Evolutionary conservation across 2,888 invertebrate species (phyloP).

Genomic region (Graphium colonna): DNA sequence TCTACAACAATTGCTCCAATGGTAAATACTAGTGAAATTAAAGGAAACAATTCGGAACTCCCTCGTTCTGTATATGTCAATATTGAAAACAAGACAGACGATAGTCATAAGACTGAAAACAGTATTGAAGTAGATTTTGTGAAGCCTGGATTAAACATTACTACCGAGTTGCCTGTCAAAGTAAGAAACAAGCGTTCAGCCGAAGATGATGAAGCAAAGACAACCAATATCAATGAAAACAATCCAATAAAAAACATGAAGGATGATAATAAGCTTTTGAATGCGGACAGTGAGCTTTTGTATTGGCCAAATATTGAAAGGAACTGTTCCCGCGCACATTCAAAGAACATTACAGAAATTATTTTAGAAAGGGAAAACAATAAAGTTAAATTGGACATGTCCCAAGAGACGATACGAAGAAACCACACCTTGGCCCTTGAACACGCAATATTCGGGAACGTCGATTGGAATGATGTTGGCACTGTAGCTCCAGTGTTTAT

Average conservation of each 20-base stretch:
- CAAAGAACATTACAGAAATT: conserved; percentile 55
- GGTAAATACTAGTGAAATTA: conserved; percentile 35
- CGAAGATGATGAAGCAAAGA: conserved; percentile 21
- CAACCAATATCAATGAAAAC: conserved; percentile 8
- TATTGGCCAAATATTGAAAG: conserved; percentile 55
- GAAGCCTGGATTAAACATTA: conserved; percentile 31
- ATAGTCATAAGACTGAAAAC: conserved; percentile 42
- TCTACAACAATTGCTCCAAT: conserved; percentile 32
- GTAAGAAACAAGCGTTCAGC: conserved; percentile 43
- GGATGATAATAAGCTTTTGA: conserved; percentile 38
- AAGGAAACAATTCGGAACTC: conserved; percentile 29
- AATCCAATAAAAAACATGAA: conserved; percentile 30
- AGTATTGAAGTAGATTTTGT: conserved; percentile 57
- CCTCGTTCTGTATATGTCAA: conserved; percentile 47
- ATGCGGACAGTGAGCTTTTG: conserved; percentile 49
- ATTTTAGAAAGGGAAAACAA: conserved; percentile 59
- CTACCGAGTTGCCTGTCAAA: conserved; percentile 34
- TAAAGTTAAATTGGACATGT: conserved; percentile 57
- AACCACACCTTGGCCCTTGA: conserved; percentile 55
- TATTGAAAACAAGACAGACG: conserved; percentile 37
- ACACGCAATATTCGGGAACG: conserved; percentile 63
- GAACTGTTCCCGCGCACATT: conserved; percentile 29
- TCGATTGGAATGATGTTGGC: conserved; percentile 65
- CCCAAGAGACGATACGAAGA: conserved; percentile 45
- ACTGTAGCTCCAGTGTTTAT: conserved; percentile 62